Conservation (phyloP, 1,140 invertebrate species). For the Sycophila sp. region DNA sequence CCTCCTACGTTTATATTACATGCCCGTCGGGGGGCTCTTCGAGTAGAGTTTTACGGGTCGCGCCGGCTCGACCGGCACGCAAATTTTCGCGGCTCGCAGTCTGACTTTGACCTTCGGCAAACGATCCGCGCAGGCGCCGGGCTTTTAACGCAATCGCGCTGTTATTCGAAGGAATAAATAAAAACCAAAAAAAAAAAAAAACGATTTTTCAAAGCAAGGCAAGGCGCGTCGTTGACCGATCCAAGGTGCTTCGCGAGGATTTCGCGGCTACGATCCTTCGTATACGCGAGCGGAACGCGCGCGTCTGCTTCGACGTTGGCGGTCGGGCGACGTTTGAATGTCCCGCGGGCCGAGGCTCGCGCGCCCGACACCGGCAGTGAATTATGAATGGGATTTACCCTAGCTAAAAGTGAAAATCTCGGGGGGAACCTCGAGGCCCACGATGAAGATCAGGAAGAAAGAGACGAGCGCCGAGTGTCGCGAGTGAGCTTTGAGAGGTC, state of each 20-base stretch:
- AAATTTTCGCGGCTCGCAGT: slow-evolving; percentile 29
- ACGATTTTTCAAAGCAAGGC: background rate
- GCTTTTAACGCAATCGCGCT: background rate
- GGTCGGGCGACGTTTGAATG: background rate
- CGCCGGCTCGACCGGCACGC: background rate
- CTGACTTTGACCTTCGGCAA: slow-evolving; percentile 30
- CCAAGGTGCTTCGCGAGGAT: too few species aligned
- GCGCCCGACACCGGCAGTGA: too few species aligned
- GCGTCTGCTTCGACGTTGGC: too few species aligned
- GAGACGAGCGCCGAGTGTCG: too few species aligned
- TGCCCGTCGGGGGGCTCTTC: background rate
- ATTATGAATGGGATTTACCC: too few species aligned
- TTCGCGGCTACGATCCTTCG: too few species aligned
- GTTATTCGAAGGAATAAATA: background rate
- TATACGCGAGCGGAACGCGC: too few species aligned
- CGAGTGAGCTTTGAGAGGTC: too few species aligned
- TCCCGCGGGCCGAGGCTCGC: too few species aligned
- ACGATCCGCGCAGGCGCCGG: background rate
- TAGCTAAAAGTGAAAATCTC: too few species aligned
- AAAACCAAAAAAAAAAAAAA: background rate
- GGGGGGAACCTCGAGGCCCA: too few species aligned
- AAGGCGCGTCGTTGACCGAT: background rate
- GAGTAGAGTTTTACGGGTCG: slow-evolving; percentile 17
- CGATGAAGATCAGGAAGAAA: too few species aligned
- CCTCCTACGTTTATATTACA: slow-evolving; percentile 11